A percentile compares a stretch with the other conserved stretches of the same genome.
Conservation (phyloP, 2,888 invertebrate genomes). For the Petrolisthes manimaculis region DNA sequence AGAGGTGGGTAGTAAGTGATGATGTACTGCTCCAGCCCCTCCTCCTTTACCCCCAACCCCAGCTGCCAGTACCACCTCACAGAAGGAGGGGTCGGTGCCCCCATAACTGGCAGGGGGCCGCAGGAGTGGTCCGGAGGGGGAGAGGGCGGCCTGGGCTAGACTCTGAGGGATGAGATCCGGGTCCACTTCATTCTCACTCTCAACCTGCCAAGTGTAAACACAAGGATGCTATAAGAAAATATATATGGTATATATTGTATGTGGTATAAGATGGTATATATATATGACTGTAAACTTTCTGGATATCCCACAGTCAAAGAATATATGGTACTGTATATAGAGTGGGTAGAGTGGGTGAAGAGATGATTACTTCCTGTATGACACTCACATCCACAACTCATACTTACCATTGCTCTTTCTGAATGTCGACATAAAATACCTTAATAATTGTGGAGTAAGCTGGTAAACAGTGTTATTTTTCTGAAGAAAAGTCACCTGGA, state of each 20-base stretch:
- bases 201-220: constrained; percentile 30
- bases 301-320: too few species aligned
- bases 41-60: constrained; percentile 35
- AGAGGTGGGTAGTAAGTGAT: constrained; percentile 34
- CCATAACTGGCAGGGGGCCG: constrained; percentile 44
- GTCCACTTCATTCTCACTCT: constrained; percentile 47
- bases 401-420: too few species aligned
- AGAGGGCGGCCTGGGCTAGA: constrained; percentile 36
- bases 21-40: constrained; percentile 25
- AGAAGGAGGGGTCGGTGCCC: constrained; percentile 31
- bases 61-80: constrained; percentile 37
- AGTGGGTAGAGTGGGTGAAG: too few species aligned
- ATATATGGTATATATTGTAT: too few species aligned
- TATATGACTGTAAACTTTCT: neutral
- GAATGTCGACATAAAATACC: too few species aligned
- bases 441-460: too few species aligned
- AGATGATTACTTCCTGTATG: too few species aligned
- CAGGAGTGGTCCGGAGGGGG: constrained; percentile 46
- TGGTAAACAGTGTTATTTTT: too few species aligned
- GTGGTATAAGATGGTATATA: neutral
- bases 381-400: too few species aligned
- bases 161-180: constrained; percentile 46
- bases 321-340: too few species aligned
- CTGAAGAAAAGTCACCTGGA: too few species aligned
- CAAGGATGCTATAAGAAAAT: neutral